Percentiles rank a stretch among this genome's conserved stretches.
These are phyloP conservation scores for Leucophenga maculata DNA, from an alignment of 2,888 invertebrate species.

Conservation along the genomic window DNA sequence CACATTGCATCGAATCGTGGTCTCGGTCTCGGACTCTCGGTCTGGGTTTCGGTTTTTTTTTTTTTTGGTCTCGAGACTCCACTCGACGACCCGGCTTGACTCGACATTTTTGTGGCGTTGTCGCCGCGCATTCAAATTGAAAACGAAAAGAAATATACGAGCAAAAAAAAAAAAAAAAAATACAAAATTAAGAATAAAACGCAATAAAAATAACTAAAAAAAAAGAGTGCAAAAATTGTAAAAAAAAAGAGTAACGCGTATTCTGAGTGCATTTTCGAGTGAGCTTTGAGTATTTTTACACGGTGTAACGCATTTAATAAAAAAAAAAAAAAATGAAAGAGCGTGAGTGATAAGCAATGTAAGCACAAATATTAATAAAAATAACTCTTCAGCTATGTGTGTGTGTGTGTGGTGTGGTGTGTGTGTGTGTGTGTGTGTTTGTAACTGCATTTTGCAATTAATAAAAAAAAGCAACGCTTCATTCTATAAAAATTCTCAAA, in stretches of 20 bases:
- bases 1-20: constrained; percentile 15
- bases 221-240: constrained; percentile 34
- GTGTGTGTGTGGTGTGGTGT: constrained; percentile 10
- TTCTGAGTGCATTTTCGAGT: constrained; percentile 42
- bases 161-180: constrained; percentile 37
- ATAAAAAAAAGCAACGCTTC: constrained; percentile 50
- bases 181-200: constrained; percentile 50
- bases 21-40: constrained; percentile 40
- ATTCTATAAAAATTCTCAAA: too few relatives aligned
- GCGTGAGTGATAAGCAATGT: constrained; percentile 7
- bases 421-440: neutral
- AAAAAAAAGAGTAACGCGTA: constrained; percentile 21
- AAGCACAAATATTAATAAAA: neutral
- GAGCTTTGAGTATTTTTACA: constrained; percentile 37
- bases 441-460: constrained; percentile 51
- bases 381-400: neutral
- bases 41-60: constrained; percentile 43
- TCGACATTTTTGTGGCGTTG: neutral
- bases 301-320: constrained; percentile 33
- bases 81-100: neutral
- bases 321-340: neutral
- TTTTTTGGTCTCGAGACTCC: neutral
- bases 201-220: constrained; percentile 33
- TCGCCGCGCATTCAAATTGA: constrained; percentile 35
- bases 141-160: constrained; percentile 39